Conservation (phyloP, 2,797 vertebrate genomes). For the Scyliorhinus canicula region DNA sequence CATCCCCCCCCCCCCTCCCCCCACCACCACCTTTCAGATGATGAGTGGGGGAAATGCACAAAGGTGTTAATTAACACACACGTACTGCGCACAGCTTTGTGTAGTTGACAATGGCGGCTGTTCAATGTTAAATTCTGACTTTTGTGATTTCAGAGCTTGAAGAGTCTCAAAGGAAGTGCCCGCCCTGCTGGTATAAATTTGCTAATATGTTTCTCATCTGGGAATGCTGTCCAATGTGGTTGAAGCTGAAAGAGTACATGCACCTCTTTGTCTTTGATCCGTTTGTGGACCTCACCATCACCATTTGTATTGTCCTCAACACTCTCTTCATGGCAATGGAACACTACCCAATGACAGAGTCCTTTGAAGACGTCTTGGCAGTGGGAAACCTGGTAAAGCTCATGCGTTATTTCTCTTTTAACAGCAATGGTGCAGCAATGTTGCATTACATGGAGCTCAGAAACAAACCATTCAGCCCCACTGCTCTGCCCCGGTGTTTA, state of each 20-base stretch:
- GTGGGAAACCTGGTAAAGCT: conserved; percentile 89
- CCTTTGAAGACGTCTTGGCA: conserved; percentile 71
- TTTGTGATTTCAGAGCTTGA: conserved; percentile 72
- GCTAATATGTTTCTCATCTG: conserved; percentile 89
- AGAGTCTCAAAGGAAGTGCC: conserved; percentile 92
- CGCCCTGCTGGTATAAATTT: conserved; percentile 97
- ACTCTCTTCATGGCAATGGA: conserved; percentile 99
- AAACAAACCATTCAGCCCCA: neutral
- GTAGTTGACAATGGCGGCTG: neutral
- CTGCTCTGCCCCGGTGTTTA: neutral
- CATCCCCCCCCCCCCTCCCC: too few species aligned
- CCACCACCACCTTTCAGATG: conserved; percentile 29
- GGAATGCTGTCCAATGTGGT: conserved; percentile 89
- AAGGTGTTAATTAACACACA: neutral
- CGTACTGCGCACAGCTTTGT: neutral
- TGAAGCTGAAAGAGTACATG: conserved; percentile 85
- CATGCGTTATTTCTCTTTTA: neutral
- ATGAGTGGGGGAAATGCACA: neutral
- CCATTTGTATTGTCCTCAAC: conserved; percentile 97
- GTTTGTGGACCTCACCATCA: conserved; percentile 94
- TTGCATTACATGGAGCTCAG: neutral
- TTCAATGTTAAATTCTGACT: neutral
- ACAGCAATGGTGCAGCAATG: neutral
- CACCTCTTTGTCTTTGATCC: conserved; percentile 97
- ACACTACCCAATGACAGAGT: conserved; percentile 85